Evolutionary conservation across 2,888 invertebrate genomes (phyloP).

Genomic region (Lepidonotus clava): DNA sequence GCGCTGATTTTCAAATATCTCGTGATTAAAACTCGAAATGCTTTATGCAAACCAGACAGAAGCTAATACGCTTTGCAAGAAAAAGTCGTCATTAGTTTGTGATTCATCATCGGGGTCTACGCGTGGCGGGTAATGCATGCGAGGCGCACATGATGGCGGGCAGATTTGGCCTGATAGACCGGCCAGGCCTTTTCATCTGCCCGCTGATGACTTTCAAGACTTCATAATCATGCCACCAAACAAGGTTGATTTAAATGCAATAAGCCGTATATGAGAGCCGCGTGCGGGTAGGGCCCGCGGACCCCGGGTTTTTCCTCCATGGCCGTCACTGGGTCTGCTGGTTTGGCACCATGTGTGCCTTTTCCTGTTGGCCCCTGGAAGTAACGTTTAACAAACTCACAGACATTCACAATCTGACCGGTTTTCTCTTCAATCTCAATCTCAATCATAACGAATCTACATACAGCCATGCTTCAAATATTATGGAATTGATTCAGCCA

Average conservation of each 20-base stretch:
- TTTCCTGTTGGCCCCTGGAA: neutral
- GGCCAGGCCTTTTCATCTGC: conserved; percentile 31
- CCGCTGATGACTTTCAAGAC: conserved; percentile 43
- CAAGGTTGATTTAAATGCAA: conserved; percentile 52
- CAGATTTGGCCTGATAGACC: conserved; percentile 46
- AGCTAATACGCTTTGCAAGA: conserved; percentile 30
- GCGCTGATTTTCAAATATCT: conserved; percentile 49
- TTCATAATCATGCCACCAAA: conserved; percentile 52
- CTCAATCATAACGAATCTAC: too few relatives aligned
- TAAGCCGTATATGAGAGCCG: neutral
- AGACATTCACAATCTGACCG: too few relatives aligned
- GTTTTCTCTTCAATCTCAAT: too few relatives aligned
- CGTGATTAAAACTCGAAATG: conserved; percentile 51
- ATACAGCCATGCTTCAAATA: too few relatives aligned
- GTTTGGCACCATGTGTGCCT: neutral
- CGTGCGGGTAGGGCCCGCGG: neutral
- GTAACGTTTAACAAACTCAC: too few relatives aligned
- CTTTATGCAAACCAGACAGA: conserved; percentile 40
- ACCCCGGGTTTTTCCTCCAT: neutral
- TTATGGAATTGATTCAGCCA: too few relatives aligned
- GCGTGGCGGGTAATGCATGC: conserved; percentile 29
- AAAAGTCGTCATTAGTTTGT: conserved; percentile 43
- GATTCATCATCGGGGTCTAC: conserved; percentile 27
- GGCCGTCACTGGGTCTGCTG: neutral
- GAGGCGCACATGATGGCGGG: conserved; percentile 12